These are phyloP conservation scores for Lycaon pictus DNA, from an alignment of 2,113 vertebrate genomes.

Conservation along the genomic window DNA sequence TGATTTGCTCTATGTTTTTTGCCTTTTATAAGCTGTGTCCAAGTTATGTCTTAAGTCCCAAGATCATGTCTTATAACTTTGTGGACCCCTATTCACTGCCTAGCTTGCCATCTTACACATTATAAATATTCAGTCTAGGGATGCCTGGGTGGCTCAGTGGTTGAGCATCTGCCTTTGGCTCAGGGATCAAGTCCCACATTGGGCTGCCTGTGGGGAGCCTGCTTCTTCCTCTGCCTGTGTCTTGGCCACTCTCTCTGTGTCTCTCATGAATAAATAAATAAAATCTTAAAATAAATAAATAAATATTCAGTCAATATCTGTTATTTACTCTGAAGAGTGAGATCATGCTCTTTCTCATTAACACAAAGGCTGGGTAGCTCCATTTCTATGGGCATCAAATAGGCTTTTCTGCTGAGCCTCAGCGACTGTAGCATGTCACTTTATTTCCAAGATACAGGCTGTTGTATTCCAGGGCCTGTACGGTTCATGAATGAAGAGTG, in stretches of 20 bases:
- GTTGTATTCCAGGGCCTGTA: background rate
- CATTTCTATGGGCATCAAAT: background rate
- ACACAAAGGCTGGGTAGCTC: background rate
- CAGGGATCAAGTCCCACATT: too few species aligned
- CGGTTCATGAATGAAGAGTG: fast-evolving
- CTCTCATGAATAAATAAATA: too few species aligned
- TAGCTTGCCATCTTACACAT: background rate
- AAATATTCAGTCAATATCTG: background rate
- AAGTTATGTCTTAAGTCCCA: background rate
- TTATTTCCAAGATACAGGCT: background rate
- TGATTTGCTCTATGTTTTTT: background rate
- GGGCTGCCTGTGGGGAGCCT: too few species aligned
- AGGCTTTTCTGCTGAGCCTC: background rate
- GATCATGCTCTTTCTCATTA: background rate
- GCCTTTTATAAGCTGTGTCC: background rate
- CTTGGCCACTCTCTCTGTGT: too few species aligned
- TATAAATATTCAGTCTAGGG: background rate
- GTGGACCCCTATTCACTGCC: background rate
- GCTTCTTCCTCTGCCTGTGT: too few species aligned
- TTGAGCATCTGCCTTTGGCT: too few species aligned
- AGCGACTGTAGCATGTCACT: background rate
- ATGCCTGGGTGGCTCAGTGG: too few species aligned
- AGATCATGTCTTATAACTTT: background rate
- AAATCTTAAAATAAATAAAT: too few species aligned
- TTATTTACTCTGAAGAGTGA: background rate